Base-by-base conservation (phyloP, 2,113 vertebrate species). In the Formicarius rufipectus region DNA sequence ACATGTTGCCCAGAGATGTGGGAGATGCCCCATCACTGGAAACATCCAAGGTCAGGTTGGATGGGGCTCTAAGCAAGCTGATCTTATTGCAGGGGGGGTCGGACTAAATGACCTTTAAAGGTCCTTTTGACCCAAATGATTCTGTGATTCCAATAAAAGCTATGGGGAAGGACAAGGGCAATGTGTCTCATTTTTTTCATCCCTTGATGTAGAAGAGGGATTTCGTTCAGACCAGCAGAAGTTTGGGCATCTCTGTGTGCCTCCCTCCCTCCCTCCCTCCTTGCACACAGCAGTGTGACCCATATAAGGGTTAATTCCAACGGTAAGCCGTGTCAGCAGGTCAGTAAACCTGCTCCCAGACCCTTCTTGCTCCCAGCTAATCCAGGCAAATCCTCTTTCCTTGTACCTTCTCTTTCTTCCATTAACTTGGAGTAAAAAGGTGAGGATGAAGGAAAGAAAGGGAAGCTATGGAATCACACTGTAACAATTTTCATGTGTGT, bases 321-420 rank as follows among this genome's bases (percentile, higher is more conserved):
- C 11, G 28, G 50, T 82, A 94, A 96, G 53, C 67, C 53, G 47
- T 85, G 69, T 72, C 87, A 96, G 73, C 74, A 13, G 4, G 69
- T 40, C 90, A 66, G 22, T 60, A 68, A 96, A 91, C 95, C 76
- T 69, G 22, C 49, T 86, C 77, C 44, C 64, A 88, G 27, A 16
- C 27, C 56, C 72, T 76, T 88, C 63, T 68, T 62, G 68, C 35
- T 84, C 33, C 73, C 37, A 69, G 58, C 53, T 96, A 91, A 96
- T 94, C 84, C 82, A 27, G 37, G 49, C 58, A 94, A 94, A 94
- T 96, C 95, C 74, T 90, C 94, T 95, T 95, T 84, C 53, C 15
- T 7, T n/a, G 3, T 76, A 60, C 85, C 67, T 91, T 87, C 40
- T 69, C 52, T 85, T 91, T 62, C 56, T 86, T 86, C 55, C 33